Percentiles rank a stretch among this genome's conserved stretches.
phyloP scores from a whole-genome alignment of 92 coral and sea anemone genomes.

The Galaxea fascicularis region DNA sequence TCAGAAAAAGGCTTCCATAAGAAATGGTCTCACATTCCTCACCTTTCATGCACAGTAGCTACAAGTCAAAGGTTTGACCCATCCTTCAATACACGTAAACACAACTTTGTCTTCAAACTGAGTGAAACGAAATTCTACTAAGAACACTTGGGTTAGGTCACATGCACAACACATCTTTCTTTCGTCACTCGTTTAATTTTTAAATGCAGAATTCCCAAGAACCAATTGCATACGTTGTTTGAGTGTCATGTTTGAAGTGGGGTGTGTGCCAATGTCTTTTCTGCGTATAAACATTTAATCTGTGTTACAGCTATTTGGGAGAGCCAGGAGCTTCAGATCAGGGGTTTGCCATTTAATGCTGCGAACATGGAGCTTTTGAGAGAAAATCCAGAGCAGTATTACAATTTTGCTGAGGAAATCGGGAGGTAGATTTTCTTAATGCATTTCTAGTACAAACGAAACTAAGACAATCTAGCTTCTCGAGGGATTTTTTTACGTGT shows the following conservation, averaged over 20 bases:
- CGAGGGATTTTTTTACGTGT: neutral
- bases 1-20: neutral
- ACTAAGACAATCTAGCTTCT: neutral
- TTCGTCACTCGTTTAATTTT: conserved; percentile 12
- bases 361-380: conserved; percentile 72
- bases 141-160: neutral
- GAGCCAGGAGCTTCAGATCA: neutral
- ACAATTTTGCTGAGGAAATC: conserved; percentile 80
- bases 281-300: neutral
- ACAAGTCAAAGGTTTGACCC: neutral
- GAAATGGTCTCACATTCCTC: no score
- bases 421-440: conserved; percentile 62
- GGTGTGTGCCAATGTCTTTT: neutral
- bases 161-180: neutral
- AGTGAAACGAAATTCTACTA: conserved; percentile 5
- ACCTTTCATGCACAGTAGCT: no score
- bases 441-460: neutral
- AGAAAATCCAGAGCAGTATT: conserved; percentile 85
- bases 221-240: neutral
- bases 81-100: neutral
- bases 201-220: neutral
- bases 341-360: neutral
- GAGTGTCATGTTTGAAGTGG: neutral
- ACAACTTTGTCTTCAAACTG: neutral
- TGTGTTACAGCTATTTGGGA: neutral